phyloP scores from a whole-genome alignment of 2,888 invertebrate species.

The Melanophora roralis region DNA sequence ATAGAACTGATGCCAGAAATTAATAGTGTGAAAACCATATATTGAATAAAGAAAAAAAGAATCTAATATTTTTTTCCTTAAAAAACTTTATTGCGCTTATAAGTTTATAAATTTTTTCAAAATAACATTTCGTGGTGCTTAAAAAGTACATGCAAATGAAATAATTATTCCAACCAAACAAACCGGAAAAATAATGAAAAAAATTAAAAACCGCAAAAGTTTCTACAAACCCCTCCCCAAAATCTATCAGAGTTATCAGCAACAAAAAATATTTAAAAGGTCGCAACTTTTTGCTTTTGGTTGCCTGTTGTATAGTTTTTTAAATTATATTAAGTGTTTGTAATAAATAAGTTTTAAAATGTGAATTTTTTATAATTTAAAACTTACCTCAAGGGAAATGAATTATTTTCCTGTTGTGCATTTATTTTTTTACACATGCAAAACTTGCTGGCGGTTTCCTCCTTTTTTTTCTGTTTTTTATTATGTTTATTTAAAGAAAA shows the following conservation, averaged over 20 bases:
- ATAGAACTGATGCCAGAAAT: too few species aligned
- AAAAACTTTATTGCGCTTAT: neutral
- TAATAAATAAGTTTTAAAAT: neutral
- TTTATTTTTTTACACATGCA: neutral
- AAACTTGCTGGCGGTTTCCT: neutral
- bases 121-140: neutral
- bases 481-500: neutral
- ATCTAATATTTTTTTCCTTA: too few species aligned
- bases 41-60: too few species aligned
- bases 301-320: too few species aligned
- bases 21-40: too few species aligned
- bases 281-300: neutral
- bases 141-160: neutral
- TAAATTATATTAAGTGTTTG: neutral
- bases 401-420: slow-evolving; percentile 17
- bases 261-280: neutral
- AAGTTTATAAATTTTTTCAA: neutral
- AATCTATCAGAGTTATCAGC: neutral
- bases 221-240: neutral
- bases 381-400: slow-evolving; percentile 53
- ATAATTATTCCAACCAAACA: neutral
- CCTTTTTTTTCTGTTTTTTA: neutral
- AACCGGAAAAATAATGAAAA: slow-evolving; percentile 8
- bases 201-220: neutral
- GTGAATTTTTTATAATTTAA: neutral